Base-by-base conservation (phyloP, 2,797 vertebrate species). In the Xenentodon cancila region DNA sequence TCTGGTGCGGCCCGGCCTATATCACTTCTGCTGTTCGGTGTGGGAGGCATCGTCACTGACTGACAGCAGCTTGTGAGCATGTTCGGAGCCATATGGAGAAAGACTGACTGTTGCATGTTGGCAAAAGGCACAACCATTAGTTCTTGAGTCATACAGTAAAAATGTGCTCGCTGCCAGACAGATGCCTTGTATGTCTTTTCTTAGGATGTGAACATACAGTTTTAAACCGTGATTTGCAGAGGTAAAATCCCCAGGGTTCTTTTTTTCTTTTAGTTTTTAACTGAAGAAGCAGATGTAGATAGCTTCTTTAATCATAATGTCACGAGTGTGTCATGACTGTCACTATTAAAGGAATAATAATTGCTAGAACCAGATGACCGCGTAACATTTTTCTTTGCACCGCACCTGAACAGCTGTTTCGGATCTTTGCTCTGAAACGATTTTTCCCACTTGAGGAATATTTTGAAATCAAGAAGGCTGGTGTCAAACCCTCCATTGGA, bases 41-140 rank as follows among this genome's bases (percentile, higher is more conserved):
- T 86, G 49, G 86, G 84, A 80, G 83, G 84, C 34, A 74, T 72
- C 75, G 59, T 79, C 79, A 77, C 75, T 81, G 81, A 84, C 75
- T 80, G 81, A 87, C 84, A 82, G 88, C 79, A 86, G 84, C 84
- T 87, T 84, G 84, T 53, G 72, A 83, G 70, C 84, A 76, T 82
- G 82, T 88, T 87, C 45, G 4, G 69, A 80, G 78, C 84, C 88
- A 88, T 89, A 88, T 85, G 88, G 80, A 65, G 59, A 77, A 77
- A 81, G 66, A 78, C 49, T 83, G 81, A 81, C 58, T 59, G 59
- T 69, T 40, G 59, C 81, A 83, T 81, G 79, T 57, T 59, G 68
- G 68, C 30, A 27, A 37, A 27, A 59, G 45, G 59, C 66, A 53
- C 71, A 85, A 75, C 67, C 61, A 58, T 74, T 57, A 60, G 64